phyloP scores from a whole-genome alignment of 2,797 vertebrate species.

The Halcyon smyrnensis region DNA sequence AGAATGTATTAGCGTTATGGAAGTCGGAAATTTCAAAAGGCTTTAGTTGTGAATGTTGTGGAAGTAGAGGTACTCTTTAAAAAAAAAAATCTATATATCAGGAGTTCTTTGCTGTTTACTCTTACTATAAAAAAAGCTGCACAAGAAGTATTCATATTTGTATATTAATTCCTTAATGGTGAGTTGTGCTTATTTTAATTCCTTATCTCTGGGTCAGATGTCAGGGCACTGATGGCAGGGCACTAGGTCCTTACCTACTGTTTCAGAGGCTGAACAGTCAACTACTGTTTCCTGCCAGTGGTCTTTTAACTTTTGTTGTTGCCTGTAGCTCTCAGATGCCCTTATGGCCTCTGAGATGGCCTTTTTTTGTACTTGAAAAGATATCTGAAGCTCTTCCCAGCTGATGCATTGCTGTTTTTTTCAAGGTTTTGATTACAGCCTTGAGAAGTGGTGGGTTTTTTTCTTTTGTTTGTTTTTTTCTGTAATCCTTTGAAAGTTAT shows the following conservation, averaged over 20 bases:
- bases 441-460: neutral
- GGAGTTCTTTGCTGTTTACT: neutral
- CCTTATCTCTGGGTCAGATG: neutral
- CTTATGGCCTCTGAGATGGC: neutral
- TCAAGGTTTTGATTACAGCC: neutral
- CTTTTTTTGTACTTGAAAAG: neutral
- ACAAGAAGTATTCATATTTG: neutral
- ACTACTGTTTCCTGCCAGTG: neutral
- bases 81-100: neutral
- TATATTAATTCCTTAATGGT: neutral
- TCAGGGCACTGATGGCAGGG: too few relatives aligned
- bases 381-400: neutral
- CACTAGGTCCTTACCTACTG: too few relatives aligned
- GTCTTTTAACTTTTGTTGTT: neutral
- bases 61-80: neutral
- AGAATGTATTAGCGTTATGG: slow-evolving; percentile 3
- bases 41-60: neutral
- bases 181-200: slow-evolving; percentile 8
- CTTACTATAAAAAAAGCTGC: neutral
- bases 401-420: neutral
- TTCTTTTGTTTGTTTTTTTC: neutral
- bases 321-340: neutral
- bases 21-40: slow-evolving; percentile 20
- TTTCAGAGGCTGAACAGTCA: neutral
- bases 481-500: neutral